These are phyloP conservation scores for Drosophila carrolli DNA, from an alignment of 1,140 invertebrate genomes.

Conservation along the genomic window DNA sequence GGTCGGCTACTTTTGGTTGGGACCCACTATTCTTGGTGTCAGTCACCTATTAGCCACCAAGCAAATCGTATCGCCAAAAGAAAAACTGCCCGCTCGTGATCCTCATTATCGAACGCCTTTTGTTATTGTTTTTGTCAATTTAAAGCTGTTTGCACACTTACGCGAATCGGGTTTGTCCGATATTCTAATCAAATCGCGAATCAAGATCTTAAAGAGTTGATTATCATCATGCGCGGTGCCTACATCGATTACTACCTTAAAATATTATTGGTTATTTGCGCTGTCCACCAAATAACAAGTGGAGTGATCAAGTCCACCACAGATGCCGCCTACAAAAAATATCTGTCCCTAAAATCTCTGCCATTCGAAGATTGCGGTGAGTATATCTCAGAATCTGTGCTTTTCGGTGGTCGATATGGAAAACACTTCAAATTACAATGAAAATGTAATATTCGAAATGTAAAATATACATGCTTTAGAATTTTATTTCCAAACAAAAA, in stretches of 20 bases:
- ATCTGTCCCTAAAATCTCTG: constrained; percentile 50
- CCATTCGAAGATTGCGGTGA: constrained; percentile 74
- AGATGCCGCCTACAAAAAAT: constrained; percentile 63
- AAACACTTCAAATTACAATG: not conserved
- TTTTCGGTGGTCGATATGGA: not conserved
- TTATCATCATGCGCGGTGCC: constrained; percentile 62
- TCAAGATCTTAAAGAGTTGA: constrained; percentile 37
- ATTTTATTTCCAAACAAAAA: not conserved
- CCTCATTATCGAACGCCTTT: constrained; percentile 49
- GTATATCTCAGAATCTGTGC: constrained; percentile 16
- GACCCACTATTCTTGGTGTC: constrained; percentile 30
- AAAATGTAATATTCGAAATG: no score
- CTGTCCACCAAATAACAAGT: constrained; percentile 29
- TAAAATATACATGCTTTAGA: no score
- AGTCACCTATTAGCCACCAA: constrained; percentile 56
- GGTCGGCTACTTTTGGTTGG: constrained; percentile 17
- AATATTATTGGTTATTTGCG: constrained; percentile 55
- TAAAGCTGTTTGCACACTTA: constrained; percentile 25
- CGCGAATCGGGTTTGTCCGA: constrained; percentile 43
- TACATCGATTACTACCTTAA: constrained; percentile 62
- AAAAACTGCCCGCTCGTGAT: constrained; percentile 25
- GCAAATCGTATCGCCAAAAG: constrained; percentile 45
- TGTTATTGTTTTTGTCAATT: constrained; percentile 57
- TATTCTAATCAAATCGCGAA: constrained; percentile 63
- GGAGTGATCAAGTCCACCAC: constrained; percentile 28